Evolutionary conservation across 2,888 invertebrate species (phyloP), one percentile per base, ranked within the genome.

Genomic region (Venusia cambrica): DNA sequence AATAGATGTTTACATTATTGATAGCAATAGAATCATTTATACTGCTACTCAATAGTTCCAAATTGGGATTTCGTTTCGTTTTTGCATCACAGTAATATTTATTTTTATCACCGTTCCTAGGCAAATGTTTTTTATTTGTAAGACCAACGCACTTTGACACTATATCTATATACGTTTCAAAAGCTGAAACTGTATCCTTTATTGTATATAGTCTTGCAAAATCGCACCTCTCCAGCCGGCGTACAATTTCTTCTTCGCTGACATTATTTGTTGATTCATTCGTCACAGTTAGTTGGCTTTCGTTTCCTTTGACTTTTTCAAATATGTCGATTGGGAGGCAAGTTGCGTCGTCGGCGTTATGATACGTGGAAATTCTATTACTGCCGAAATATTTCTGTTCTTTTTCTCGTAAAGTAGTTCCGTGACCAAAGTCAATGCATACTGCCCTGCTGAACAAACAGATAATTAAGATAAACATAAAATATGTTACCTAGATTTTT

Each of bases 181-280:
- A 35, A 4, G 35, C 35, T 10, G 17, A 2, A 10, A 10, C 16
- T 3, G 28, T 28, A 12, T 35, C 35, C 14, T 35, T 35, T 8
- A 35, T 35, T 2, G 17, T 6, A 14, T 35, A 35, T 22, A 35
- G 6, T 4, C 10, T 35, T 9, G 35, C 22, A 6, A 27, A 35
- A 7, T 35, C 22, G 18, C 35, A 35, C 3, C 6, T 5, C 12
- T 17, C 6, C 10, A 35, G 17, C 1, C 9, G 9, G 1, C 18
- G 17, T 12, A 22, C 17, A n/a, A 18, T 21, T 22, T 35, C 22
- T 28, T 18, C n/a, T 3, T 16, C 4, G 3, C 16, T 16, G 4
- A 8, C 7, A 10, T 8, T 11, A 1, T 9, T 4, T 4, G 11
- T 9, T 5, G 10, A 1, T 22, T 7, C 4, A 2, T 11, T 16